These are phyloP conservation scores for Sialis fuliginosa DNA, from an alignment of 2,888 invertebrate genomes.

Conservation along the genomic window DNA sequence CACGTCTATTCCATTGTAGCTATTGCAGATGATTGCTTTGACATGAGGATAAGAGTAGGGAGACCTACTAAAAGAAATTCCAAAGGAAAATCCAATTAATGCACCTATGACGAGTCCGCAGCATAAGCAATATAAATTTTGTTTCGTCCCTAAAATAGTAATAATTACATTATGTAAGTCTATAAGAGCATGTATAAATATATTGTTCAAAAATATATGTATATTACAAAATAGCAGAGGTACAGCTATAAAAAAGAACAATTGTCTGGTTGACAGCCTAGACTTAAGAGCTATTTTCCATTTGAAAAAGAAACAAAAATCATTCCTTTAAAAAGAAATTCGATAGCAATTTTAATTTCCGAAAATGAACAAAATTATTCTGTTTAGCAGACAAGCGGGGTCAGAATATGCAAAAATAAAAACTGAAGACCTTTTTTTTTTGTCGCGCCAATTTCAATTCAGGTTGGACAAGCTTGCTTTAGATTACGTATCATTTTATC, in stretches of 20 bases:
- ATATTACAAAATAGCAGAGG: neutral
- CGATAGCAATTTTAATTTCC: too few species aligned
- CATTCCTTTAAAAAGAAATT: too few species aligned
- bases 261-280: neutral
- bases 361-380: too few species aligned
- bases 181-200: too few species aligned
- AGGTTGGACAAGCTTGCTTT: too few species aligned
- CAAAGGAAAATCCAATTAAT: conserved; percentile 20
- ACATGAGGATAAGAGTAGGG: conserved; percentile 18
- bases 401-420: too few species aligned
- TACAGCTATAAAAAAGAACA: too few species aligned
- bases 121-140: conserved; percentile 20
- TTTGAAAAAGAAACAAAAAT: neutral
- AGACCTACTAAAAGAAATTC: conserved; percentile 15
- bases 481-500: too few species aligned
- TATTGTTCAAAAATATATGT: too few species aligned
- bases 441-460: too few species aligned
- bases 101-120: conserved; percentile 22
- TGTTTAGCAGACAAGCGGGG: too few species aligned
- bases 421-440: too few species aligned
- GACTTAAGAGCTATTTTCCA: neutral
- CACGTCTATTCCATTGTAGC: conserved; percentile 23
- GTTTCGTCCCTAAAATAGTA: conserved; percentile 16
- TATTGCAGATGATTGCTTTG: conserved; percentile 23
- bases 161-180: neutral